phyloP scores from a whole-genome alignment of 1,140 invertebrate species.

The Pogonomyrmex californicus region DNA sequence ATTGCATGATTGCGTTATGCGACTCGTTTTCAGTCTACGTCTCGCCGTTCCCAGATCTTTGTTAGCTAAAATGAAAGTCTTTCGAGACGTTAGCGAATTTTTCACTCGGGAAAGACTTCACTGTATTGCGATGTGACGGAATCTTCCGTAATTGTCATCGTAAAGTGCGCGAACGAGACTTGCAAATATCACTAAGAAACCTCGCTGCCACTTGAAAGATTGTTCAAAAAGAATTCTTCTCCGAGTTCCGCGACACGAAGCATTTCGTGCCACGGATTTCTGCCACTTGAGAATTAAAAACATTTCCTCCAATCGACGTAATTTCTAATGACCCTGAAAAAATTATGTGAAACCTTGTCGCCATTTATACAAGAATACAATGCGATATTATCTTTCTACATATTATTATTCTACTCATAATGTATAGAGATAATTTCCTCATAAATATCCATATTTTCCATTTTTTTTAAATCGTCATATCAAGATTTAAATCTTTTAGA shows the following conservation, averaged over 20 bases:
- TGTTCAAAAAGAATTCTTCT: slow-evolving; percentile 12
- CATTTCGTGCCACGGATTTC: not conserved
- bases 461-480: not conserved
- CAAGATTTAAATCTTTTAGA: not conserved
- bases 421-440: not conserved
- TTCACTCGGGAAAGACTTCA: slow-evolving; percentile 2
- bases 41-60: not conserved
- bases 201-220: not conserved
- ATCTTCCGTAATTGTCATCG: slow-evolving; percentile 31
- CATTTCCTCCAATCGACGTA: slow-evolving; percentile 21
- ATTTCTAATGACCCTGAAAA: slow-evolving; percentile 21
- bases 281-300: slow-evolving; percentile 25
- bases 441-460: not conserved
- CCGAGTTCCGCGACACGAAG: slow-evolving; percentile 1
- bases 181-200: slow-evolving; percentile 26
- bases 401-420: not conserved
- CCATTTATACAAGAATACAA: not conserved
- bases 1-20: not conserved
- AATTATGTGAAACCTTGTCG: not conserved
- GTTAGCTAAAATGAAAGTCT: not conserved
- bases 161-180: slow-evolving; percentile 19
- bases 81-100: not conserved
- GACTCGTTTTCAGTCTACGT: not conserved
- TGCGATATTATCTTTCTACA: not conserved
- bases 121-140: not conserved